A percentile compares a stretch with the other conserved stretches of the same genome.
Evolutionary conservation across 1,140 invertebrate species (phyloP).

Genomic region (Drosophila baimaii): DNA sequence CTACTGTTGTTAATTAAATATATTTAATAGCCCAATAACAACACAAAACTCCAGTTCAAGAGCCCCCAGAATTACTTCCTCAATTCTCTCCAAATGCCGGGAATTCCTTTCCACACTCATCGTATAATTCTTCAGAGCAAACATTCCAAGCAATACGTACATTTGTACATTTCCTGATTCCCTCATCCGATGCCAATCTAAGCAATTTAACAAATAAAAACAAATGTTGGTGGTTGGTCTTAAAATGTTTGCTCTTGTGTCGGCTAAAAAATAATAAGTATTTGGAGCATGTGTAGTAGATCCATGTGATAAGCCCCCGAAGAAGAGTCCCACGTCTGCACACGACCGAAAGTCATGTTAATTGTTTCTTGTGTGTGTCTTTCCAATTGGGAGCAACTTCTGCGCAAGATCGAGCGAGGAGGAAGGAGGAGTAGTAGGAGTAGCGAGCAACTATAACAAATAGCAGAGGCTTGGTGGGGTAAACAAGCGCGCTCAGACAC

Average conservation of each 20-base stretch:
- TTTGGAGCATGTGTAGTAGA: conserved; percentile 39
- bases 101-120: neutral
- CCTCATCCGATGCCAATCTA: conserved; percentile 12
- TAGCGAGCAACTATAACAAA: conserved; percentile 43
- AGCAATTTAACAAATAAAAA: conserved; percentile 40
- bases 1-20: neutral
- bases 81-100: conserved; percentile 18
- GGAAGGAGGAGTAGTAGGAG: conserved; percentile 19
- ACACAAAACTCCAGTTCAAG: conserved; percentile 13
- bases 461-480: conserved; percentile 35
- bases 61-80: conserved; percentile 34
- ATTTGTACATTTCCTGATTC: conserved; percentile 30
- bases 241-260: conserved; percentile 28
- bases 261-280: conserved; percentile 12
- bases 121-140: conserved; percentile 14
- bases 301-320: conserved; percentile 33
- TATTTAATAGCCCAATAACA: neutral
- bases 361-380: conserved; percentile 62
- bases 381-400: conserved; percentile 80
- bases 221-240: conserved; percentile 21
- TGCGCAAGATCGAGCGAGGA: conserved; percentile 30
- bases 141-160: conserved; percentile 18
- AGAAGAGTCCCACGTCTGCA: conserved; percentile 54
- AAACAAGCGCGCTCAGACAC: conserved; percentile 56
- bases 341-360: conserved; percentile 54